A percentile compares a stretch with the other conserved stretches of the same genome.
These are phyloP conservation scores for Drosophila recens DNA, from an alignment of 2,888 invertebrate species.

Conservation along the genomic window DNA sequence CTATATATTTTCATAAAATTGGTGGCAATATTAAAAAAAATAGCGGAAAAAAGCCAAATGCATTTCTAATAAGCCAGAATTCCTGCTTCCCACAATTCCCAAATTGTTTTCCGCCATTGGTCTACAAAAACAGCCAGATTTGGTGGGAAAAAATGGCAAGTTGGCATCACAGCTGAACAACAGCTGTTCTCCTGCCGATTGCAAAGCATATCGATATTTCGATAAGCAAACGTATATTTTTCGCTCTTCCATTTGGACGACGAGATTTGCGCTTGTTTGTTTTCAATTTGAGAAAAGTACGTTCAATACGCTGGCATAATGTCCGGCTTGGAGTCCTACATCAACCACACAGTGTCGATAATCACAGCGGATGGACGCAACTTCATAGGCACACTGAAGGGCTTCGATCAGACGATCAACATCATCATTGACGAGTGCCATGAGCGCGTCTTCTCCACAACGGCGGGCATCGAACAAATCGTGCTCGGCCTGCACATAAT, in stretches of 20 bases:
- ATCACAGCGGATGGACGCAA: constrained; percentile 98
- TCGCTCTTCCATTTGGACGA: not conserved
- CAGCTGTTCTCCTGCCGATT: not conserved
- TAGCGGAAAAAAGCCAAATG: too few species aligned
- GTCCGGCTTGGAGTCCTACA: constrained; percentile 93
- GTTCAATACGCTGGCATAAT: constrained; percentile 37
- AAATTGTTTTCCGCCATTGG: too few species aligned
- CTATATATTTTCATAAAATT: too few species aligned
- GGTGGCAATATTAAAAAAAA: too few species aligned
- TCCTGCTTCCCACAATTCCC: too few species aligned
- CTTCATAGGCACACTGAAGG: constrained; percentile 98
- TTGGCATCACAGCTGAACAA: not conserved
- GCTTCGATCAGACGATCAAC: constrained; percentile 99
- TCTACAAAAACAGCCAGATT: too few species aligned
- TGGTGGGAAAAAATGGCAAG: too few species aligned
- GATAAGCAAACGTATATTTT: constrained; percentile 14
- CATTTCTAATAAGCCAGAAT: too few species aligned
- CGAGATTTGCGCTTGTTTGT: constrained; percentile 15
- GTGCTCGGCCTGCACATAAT: constrained; percentile 98
- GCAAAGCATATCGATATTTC: not conserved
- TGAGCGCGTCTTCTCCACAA: constrained; percentile 98
- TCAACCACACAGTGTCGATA: constrained; percentile 96
- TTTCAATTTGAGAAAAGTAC: constrained; percentile 14
- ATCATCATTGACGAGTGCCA: constrained; percentile 99
- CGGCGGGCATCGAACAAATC: constrained; percentile 97